Base-by-base conservation (phyloP, 2,797 vertebrate species). In the Selene dorsalis region DNA sequence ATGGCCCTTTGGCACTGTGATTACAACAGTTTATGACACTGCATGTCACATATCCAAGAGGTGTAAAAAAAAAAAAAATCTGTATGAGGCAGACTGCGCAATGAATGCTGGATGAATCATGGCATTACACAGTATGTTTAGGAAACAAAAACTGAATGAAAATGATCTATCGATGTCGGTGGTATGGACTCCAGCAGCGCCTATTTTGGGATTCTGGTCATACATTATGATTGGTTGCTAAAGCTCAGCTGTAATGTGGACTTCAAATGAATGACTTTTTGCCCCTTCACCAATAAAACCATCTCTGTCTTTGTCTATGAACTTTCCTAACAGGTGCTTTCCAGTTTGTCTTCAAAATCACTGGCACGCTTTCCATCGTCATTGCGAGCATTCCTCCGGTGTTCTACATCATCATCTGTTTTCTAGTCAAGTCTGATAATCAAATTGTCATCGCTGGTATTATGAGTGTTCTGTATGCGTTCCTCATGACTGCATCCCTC, bases 401-500 rank as follows among this genome's bases (percentile, higher is more conserved):
- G 32, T 73, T 95, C 67, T 96, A 95, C 89, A 88, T 96, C 69
- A 63, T 94, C 7, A 50, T 96, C 64, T 96, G 95, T 80, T 96
- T 95, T 73, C 0, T 90, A 2, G 58, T 88, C 30, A 96, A 95
- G 67, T 0, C 93, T 4, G 93, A 94, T 69, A 89, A 77, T 66
- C 95, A 96, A 89, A 93, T 96, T 71, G 94, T 85, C 50, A 93
- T 95, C 0, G 95, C 94, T 39, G 93, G 60, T 41, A 85, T 96
- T 35, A 88, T 96, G 87, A 96, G 95, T 47, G 78, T 96, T 41
- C 45, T 96, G 1, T 96, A 96, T 5, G 95, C 95, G 0, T 96
- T 96, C 83, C 92, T 96, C 47, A 96, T 96, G 95, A 95, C 94
- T 0, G 95, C 95, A 14, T 95, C 95, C 28, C 86, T 96, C 9